Conservation (phyloP, 2,888 invertebrate genomes). For the Rutpela maculata region DNA sequence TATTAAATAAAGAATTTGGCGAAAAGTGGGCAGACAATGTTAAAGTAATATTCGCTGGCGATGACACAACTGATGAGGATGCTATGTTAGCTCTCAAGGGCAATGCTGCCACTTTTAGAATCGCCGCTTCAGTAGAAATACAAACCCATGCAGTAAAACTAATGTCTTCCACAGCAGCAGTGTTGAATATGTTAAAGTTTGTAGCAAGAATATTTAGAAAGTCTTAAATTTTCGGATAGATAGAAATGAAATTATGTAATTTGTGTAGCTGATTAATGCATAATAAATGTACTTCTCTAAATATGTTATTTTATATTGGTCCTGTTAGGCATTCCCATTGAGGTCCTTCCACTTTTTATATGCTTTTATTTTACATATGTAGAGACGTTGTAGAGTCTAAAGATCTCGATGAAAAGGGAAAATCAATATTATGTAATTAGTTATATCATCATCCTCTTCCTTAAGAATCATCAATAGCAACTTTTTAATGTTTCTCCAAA, state of each 20-base stretch:
- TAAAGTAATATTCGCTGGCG: slow-evolving; percentile 91
- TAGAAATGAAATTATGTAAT: not conserved
- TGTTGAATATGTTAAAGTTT: slow-evolving; percentile 56
- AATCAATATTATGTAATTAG: too few species aligned
- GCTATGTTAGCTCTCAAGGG: slow-evolving; percentile 94
- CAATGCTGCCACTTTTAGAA: slow-evolving; percentile 93
- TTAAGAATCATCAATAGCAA: too few species aligned
- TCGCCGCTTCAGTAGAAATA: slow-evolving; percentile 74
- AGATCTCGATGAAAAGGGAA: too few species aligned
- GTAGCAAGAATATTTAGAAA: slow-evolving; percentile 52
- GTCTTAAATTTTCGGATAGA: slow-evolving; percentile 11
- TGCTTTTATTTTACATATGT: too few species aligned
- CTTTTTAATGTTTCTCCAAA: too few species aligned
- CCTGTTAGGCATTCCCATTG: too few species aligned
- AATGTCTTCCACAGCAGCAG: slow-evolving; percentile 56
- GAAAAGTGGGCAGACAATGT: slow-evolving; percentile 92
- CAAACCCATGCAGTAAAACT: slow-evolving; percentile 58
- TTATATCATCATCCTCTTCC: too few species aligned
- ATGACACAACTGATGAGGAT: slow-evolving; percentile 92
- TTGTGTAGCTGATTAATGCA: too few species aligned
- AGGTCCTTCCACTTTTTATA: too few species aligned
- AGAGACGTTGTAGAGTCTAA: too few species aligned
- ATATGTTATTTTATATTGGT: too few species aligned
- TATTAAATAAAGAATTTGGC: slow-evolving; percentile 90
- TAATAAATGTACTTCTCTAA: too few species aligned